Evolutionary conservation across 2,888 invertebrate species (phyloP).

Genomic region (Ormyrus labotus): DNA sequence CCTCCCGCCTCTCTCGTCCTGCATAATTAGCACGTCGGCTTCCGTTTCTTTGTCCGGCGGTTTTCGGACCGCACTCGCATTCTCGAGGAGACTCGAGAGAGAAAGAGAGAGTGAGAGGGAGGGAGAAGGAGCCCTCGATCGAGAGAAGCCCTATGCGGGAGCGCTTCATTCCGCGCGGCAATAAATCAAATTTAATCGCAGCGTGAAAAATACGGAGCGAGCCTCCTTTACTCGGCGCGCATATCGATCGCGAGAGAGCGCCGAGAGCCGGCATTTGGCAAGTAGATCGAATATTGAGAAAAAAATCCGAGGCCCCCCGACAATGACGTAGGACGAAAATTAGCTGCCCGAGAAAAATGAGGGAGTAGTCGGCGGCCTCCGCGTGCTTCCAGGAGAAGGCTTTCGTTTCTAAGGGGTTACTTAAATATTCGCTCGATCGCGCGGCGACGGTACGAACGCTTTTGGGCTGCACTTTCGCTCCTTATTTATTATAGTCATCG

Average conservation of each 20-base stretch:
- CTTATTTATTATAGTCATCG: neutral
- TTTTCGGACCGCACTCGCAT: conserved; percentile 54
- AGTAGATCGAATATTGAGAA: conserved; percentile 49
- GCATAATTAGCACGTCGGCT: conserved; percentile 67
- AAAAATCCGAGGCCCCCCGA: conserved; percentile 24
- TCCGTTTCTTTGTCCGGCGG: conserved; percentile 61
- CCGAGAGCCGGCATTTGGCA: conserved; percentile 26
- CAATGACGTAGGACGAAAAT: conserved; percentile 50
- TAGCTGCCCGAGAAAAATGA: conserved; percentile 47
- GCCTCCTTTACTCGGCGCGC: conserved; percentile 29
- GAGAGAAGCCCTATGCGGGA: conserved; percentile 37
- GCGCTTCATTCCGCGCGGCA: conserved; percentile 51
- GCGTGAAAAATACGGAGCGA: conserved; percentile 62
- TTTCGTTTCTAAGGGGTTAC: conserved; percentile 23
- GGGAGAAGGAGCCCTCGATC: neutral
- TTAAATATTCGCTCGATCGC: conserved; percentile 35
- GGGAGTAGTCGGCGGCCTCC: neutral
- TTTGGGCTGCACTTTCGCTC: conserved; percentile 8
- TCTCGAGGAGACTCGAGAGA: conserved; percentile 19
- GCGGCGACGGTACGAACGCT: neutral
- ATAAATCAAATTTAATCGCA: conserved; percentile 71
- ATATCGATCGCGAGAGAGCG: conserved; percentile 36
- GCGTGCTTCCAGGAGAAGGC: neutral
- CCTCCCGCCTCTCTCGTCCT: conserved; percentile 53
- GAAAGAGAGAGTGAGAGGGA: neutral